Base-by-base conservation (phyloP, 2,113 vertebrate species). In the Notiomystis cincta region DNA sequence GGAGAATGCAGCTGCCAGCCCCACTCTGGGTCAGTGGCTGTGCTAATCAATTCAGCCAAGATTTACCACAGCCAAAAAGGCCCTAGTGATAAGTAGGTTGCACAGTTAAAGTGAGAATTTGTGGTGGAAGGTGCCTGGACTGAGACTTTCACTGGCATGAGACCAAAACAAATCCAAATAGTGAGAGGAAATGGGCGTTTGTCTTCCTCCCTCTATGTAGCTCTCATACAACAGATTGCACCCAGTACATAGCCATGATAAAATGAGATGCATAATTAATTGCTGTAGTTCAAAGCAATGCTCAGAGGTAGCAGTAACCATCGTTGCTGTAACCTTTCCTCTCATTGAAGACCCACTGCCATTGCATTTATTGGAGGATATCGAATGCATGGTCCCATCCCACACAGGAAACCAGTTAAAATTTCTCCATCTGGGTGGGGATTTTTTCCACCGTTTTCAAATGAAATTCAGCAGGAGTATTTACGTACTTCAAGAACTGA, bases 1-100 rank as follows among this genome's bases (percentile, higher is more conserved):
- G 67, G 57, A 90, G 98, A 97, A 96, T 40, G 51, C 61, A 96
- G 98, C 98, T 89, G 98, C 98, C 97, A 97, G 96, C 96, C 82
- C 91, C 94, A 93, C 87, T 93, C 56, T 61, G 69, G 81, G 60
- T 65, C 85, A 82, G 79, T 44, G 79, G 51, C 72, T 48, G n/a
- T 35, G 56, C 77, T 95, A 73, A 82, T 88, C 82, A 56, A 65
- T 75, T 85, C 60, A 48, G 83, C 53, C 42, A 28, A 69, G 60
- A 40, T 42, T 67, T 44, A 33, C 54, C 56, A 35, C 9, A 53
- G 87, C 21, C 44, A 40, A 44, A 82, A 82, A 81, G 48, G 72
- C 37, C 57, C 37, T 60, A 13, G 70, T 30, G 82, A 69, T 61
- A 92, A 85, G 86, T 47, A 57, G 45, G 35, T 10, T 83, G 73